Base-by-base conservation (phyloP, 2,888 invertebrate genomes). In the Cryptophagus acutangulus region DNA sequence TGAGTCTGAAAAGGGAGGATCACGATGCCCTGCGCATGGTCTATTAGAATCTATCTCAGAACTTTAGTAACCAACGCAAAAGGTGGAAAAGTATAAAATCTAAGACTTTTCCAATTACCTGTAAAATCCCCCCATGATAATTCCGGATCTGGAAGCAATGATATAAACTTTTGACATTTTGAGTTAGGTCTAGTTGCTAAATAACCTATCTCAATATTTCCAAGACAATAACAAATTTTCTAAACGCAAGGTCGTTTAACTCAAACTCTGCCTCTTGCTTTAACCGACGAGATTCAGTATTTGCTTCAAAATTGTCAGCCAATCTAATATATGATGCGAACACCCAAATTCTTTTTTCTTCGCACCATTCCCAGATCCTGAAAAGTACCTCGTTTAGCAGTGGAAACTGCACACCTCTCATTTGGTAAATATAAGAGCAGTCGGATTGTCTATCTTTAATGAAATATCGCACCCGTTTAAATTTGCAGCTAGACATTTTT, bases 1-100 rank as follows among this genome's bases (percentile, higher is more conserved):
- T 62, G 58, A 3, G 44, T 44, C 57, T 49, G 61, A 10, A 41
- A 10, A n/a, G 51, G 57, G 6, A 59, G 54, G 2, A 58, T 51
- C 5, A 60, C 24, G 12, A 59, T 52, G 3, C n/a, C n/a, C 4
- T n/a, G n/a, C n/a, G 56, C 55, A 13, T 18, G 29, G 3, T 58
- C 54, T 24, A 41, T 43, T 9, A 46, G 45, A 17, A 64, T 59
- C 41, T 64, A 61, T 36, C 47, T 43, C 3, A 65, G 28, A 2
- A 40, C 34, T 38, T 43, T 48, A 16, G 56, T 37, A 16, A 62
- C 45, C 1, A 58, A 13, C 1, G 41, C 36, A 28, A 49, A 49
- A 10, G 46, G 46, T 1, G 49, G 49, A 29, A 49, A 46, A 2
- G 49, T 44, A 40, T 49, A 49, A 33, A 46, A 46, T 17, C 16